These are phyloP conservation scores for Eupithecia centaureata DNA, from an alignment of 2,888 invertebrate genomes.

Conservation along the genomic window DNA sequence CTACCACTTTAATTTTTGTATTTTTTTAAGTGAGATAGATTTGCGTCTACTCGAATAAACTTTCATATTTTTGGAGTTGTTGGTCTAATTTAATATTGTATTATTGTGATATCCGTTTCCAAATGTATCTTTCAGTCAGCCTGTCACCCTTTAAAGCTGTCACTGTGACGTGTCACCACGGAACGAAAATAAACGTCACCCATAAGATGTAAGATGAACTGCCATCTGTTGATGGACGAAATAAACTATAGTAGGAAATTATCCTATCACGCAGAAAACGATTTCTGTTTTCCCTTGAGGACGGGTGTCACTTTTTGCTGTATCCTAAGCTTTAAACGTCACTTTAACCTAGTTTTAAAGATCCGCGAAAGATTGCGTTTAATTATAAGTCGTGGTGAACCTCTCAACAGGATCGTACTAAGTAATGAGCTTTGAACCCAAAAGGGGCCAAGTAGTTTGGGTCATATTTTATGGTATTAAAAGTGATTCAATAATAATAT, in stretches of 20 bases:
- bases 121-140: not conserved
- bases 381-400: not conserved
- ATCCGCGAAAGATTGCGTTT: not conserved
- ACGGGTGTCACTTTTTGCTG: not conserved
- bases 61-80: not conserved
- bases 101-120: too few relatives aligned
- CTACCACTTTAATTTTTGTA: slow-evolving; percentile 43
- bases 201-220: too few relatives aligned
- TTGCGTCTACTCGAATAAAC: not conserved
- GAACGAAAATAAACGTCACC: not conserved
- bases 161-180: slow-evolving; percentile 6
- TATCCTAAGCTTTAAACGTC: too few relatives aligned
- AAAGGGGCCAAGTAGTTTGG: not conserved
- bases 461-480: too few relatives aligned
- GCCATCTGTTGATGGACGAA: not conserved
- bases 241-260: not conserved
- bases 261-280: not conserved
- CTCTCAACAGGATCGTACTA: not conserved
- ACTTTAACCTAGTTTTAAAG: not conserved
- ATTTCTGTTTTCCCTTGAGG: not conserved
- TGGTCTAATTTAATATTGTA: not conserved
- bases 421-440: not conserved
- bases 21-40: not conserved
- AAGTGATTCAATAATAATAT: too few relatives aligned
- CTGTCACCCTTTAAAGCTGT: not conserved